Percentiles rank a stretch among this genome's conserved stretches.
Evolutionary conservation across 1,140 invertebrate species (phyloP).

Genomic region (Pseudomyrmex dendroicus): DNA sequence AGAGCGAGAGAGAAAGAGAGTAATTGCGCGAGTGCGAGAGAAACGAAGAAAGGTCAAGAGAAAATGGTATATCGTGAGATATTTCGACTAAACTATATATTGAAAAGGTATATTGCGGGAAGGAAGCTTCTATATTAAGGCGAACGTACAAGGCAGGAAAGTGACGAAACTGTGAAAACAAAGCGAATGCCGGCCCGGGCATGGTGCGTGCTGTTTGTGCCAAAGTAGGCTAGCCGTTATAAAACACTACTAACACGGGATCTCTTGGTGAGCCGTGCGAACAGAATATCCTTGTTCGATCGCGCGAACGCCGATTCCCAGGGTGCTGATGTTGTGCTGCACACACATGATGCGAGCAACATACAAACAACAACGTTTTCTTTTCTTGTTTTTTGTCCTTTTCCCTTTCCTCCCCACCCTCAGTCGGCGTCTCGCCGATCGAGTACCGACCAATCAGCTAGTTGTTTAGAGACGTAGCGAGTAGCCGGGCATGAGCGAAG

Average conservation of each 20-base stretch:
- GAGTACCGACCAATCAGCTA: slow-evolving; percentile 65
- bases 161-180: slow-evolving; percentile 61
- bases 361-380: too few relatives aligned
- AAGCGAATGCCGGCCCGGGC: slow-evolving; percentile 83
- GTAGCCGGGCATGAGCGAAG: slow-evolving; percentile 84
- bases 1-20: slow-evolving; percentile 59
- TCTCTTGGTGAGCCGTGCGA: slow-evolving; percentile 45
- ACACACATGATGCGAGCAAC: too few relatives aligned
- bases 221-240: slow-evolving; percentile 81
- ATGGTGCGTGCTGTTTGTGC: slow-evolving; percentile 80
- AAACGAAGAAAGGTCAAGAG: slow-evolving; percentile 52
- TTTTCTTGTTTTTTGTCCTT: too few relatives aligned
- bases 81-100: slow-evolving; percentile 7
- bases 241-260: slow-evolving; percentile 57
- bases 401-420: neutral
- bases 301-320: slow-evolving; percentile 25
- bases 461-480: slow-evolving; percentile 70
- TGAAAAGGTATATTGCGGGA: neutral
- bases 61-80: neutral
- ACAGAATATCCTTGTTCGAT: slow-evolving; percentile 45
- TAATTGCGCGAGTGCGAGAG: slow-evolving; percentile 57
- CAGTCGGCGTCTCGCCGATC: slow-evolving; percentile 25
- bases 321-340: neutral
- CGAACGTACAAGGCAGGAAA: slow-evolving; percentile 17
- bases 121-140: neutral